These are phyloP conservation scores for Callopanchax toddi DNA, from an alignment of 2,113 vertebrate species.

Conservation along the genomic window DNA sequence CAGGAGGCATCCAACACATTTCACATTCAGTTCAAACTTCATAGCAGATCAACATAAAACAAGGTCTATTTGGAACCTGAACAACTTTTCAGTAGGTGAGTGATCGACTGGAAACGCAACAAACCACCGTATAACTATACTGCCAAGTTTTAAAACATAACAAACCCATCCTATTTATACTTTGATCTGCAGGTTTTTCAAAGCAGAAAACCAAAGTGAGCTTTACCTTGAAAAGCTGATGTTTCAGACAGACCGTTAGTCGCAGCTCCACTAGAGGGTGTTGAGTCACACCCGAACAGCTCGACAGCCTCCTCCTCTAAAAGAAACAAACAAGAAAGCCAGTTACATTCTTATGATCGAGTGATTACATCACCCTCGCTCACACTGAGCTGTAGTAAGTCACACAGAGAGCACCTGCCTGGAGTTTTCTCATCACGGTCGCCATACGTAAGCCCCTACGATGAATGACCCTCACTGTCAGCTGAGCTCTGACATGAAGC, in stretches of 20 bases:
- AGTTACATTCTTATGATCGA: slow-evolving; percentile 60
- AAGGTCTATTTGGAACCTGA: too few species aligned
- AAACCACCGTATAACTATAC: too few species aligned
- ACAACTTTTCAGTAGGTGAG: too few species aligned
- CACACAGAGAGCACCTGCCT: slow-evolving; percentile 63
- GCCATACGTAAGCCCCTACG: slow-evolving; percentile 32
- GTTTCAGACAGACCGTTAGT: slow-evolving; percentile 32
- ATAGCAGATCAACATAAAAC: too few species aligned
- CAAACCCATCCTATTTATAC: too few species aligned
- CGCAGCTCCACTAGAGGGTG: slow-evolving; percentile 60
- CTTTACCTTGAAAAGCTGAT: slow-evolving; percentile 66
- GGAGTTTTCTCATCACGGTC: slow-evolving; percentile 35
- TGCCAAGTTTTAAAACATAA: too few species aligned
- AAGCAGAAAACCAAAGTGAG: not conserved
- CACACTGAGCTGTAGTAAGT: slow-evolving; percentile 37
- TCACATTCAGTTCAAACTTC: too few species aligned
- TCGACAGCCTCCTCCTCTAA: slow-evolving; percentile 59
- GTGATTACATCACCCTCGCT: slow-evolving; percentile 58
- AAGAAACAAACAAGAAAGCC: slow-evolving; percentile 18
- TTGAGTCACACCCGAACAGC: slow-evolving; percentile 63
- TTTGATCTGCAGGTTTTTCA: too few species aligned
- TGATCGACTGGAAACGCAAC: too few species aligned
- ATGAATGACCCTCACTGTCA: slow-evolving; percentile 64
- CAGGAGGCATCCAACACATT: too few species aligned
- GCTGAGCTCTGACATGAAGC: slow-evolving; percentile 32